These are phyloP conservation scores for Fukomys damarensis DNA, from an alignment of 2,113 vertebrate species.

Conservation along the genomic window DNA sequence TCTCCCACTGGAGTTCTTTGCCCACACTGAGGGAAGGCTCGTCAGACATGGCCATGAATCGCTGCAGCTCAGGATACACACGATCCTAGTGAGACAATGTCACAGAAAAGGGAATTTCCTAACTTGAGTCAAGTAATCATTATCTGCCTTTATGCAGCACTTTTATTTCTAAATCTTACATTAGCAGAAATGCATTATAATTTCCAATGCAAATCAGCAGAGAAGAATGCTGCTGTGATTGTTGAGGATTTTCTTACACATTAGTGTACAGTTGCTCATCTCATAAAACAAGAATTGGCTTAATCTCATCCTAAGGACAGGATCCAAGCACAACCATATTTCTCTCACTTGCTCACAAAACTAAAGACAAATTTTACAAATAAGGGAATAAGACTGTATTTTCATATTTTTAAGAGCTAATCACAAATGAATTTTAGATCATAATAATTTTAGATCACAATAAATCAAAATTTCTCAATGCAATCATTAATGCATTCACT, in stretches of 20 bases:
- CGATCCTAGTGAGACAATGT: conserved; percentile 89
- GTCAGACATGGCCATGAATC: conserved; percentile 89
- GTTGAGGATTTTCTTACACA: conserved; percentile 52
- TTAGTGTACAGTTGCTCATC: neutral
- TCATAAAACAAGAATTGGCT: conserved; percentile 55
- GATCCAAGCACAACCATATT: conserved; percentile 47
- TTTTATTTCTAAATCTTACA: conserved; percentile 8
- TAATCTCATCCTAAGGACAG: conserved; percentile 52
- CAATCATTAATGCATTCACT: neutral
- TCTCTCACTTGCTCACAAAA: conserved; percentile 54
- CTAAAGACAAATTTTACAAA: conserved; percentile 53
- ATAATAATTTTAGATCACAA: neutral
- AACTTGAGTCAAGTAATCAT: neutral
- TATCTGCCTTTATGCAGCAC: conserved; percentile 38
- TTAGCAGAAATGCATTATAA: conserved; percentile 60
- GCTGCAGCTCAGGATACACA: conserved; percentile 95
- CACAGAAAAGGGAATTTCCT: conserved; percentile 29
- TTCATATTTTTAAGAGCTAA: conserved; percentile 37
- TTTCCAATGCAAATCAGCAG: conserved; percentile 50
- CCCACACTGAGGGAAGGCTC: conserved; percentile 85
- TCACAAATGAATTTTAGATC: conserved; percentile 9
- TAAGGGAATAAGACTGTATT: conserved; percentile 40
- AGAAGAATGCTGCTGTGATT: conserved; percentile 57
- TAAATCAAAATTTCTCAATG: conserved; percentile 18
- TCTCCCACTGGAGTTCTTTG: conserved; percentile 94